Conservation (phyloP, 1,140 invertebrate species). For the Semibalanus balanoides region DNA sequence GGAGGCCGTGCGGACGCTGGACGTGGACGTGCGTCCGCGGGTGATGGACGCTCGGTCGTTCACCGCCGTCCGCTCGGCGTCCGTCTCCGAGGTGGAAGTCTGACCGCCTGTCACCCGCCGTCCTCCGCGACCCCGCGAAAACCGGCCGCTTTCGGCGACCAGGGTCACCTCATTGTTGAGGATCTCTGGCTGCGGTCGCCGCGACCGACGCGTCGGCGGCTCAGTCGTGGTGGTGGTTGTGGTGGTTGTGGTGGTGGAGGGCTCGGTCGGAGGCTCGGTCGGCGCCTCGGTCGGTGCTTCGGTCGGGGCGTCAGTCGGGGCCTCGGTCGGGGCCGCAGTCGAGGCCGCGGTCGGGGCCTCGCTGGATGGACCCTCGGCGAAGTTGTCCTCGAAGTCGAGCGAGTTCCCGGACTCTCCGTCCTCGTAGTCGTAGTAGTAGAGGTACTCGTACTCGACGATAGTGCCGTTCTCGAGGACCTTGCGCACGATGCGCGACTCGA, state of each 20-base stretch:
- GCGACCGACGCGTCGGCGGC: neutral
- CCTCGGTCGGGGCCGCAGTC: neutral
- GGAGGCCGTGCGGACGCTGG: no score
- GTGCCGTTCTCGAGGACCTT: neutral
- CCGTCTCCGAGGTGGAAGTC: no score
- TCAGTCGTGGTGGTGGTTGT: neutral
- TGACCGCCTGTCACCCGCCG: neutral
- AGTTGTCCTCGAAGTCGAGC: neutral
- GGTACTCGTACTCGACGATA: conserved; percentile 5
- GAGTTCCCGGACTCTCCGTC: neutral
- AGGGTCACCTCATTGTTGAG: neutral
- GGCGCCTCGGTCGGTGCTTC: no score
- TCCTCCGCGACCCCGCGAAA: neutral
- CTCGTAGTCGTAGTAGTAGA: conserved; percentile 5
- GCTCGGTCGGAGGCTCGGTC: neutral
- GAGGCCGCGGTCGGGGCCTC: neutral
- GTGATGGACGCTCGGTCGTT: no score
- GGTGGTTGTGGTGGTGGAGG: neutral
- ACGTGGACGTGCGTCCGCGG: no score
- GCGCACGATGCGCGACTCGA: neutral
- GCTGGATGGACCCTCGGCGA: neutral
- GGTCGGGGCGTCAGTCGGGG: neutral
- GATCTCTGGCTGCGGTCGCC: neutral
- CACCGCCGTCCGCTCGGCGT: no score
- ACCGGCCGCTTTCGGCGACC: no score